These are phyloP conservation scores for Trachelus tabidus DNA, from an alignment of 2,888 invertebrate genomes.

Conservation along the genomic window DNA sequence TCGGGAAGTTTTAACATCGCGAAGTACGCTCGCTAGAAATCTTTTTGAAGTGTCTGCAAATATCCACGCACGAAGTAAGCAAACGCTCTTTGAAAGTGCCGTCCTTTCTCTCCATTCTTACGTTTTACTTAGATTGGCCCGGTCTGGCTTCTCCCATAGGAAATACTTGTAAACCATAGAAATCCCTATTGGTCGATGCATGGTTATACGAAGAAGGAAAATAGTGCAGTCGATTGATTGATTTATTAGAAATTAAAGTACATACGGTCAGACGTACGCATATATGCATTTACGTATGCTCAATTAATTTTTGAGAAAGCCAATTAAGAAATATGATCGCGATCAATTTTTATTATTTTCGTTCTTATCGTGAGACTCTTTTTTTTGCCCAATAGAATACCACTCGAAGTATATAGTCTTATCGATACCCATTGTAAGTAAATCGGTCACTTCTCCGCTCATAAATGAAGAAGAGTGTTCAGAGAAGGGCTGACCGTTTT, in stretches of 20 bases:
- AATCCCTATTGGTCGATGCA: neutral
- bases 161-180: slow-evolving; percentile 30
- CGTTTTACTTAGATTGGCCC: slow-evolving; percentile 56
- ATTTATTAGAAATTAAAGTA: neutral
- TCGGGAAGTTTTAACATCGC: slow-evolving; percentile 25
- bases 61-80: slow-evolving; percentile 50
- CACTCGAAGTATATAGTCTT: slow-evolving; percentile 27
- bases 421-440: slow-evolving; percentile 57
- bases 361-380: neutral
- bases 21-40: slow-evolving; percentile 28
- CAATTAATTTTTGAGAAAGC: neutral
- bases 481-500: slow-evolving; percentile 41
- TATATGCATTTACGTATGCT: neutral
- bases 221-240: neutral
- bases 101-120: slow-evolving; percentile 20
- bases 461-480: slow-evolving; percentile 48
- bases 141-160: slow-evolving; percentile 48
- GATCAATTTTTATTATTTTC: neutral
- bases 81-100: slow-evolving; percentile 45
- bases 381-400: slow-evolving; percentile 18
- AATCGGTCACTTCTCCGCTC: slow-evolving; percentile 60
- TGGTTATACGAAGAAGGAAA: neutral
- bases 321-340: neutral
- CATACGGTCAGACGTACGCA: neutral
- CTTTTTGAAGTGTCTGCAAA: slow-evolving; percentile 60